Conservation (phyloP, 2,113 vertebrate species). For the Tringa solitaria region DNA sequence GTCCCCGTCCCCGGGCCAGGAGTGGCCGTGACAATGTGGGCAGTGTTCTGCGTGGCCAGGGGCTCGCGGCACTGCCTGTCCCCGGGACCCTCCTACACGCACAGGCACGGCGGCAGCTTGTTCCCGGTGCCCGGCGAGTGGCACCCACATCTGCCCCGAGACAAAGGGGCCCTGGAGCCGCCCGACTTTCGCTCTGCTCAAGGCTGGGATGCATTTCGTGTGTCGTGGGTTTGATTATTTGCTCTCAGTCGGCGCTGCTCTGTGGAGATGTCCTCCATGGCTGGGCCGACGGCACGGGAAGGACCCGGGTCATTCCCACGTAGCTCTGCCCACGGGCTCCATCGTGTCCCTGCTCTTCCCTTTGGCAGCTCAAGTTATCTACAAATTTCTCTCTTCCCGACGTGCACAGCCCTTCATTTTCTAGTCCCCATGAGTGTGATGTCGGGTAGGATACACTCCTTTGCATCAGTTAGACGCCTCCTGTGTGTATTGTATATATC, state of each 20-base stretch:
- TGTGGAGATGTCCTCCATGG: fast-evolving
- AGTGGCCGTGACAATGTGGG: conserved; percentile 13
- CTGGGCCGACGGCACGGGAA: too few species aligned
- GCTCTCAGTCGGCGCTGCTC: fast-evolving
- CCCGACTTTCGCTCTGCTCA: background rate
- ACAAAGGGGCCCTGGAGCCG: background rate
- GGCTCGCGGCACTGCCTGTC: background rate
- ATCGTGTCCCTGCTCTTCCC: fast-evolving
- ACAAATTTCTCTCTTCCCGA: fast-evolving
- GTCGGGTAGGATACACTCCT: fast-evolving
- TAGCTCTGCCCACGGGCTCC: fast-evolving
- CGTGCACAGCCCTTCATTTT: background rate
- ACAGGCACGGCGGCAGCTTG: background rate
- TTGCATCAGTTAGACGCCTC: background rate
- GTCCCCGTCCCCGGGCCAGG: background rate
- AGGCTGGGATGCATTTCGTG: background rate
- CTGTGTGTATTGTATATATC: fast-evolving
- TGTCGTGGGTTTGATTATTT: background rate
- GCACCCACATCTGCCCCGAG: background rate
- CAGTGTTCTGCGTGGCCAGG: background rate
- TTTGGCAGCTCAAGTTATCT: background rate
- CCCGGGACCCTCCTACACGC: conserved; percentile 32
- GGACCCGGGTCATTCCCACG: fast-evolving
- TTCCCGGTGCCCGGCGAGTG: background rate
- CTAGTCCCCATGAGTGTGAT: fast-evolving